Evolutionary conservation across 2,888 invertebrate species (phyloP).

Genomic region (Protonemura montana): DNA sequence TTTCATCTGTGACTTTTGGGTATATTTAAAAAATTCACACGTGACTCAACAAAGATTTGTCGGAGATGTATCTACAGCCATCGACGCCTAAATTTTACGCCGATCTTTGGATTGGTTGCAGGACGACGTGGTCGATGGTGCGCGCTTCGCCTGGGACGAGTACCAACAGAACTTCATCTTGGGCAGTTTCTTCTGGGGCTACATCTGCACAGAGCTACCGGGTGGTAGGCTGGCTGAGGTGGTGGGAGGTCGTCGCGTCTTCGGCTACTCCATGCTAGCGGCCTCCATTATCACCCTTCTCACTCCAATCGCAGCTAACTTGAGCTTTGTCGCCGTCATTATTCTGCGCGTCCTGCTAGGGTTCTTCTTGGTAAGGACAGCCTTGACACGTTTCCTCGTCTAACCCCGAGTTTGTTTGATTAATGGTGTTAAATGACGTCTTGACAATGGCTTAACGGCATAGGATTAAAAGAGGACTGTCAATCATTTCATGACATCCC

Average conservation of each 20-base stretch:
- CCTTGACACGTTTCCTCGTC: neutral
- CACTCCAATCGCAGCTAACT: slow-evolving; percentile 78
- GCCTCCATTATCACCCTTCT: slow-evolving; percentile 83
- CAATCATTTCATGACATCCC: too few relatives aligned
- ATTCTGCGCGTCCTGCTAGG: slow-evolving; percentile 77
- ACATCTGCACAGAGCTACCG: slow-evolving; percentile 87
- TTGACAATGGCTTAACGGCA: too few relatives aligned
- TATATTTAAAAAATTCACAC: too few relatives aligned
- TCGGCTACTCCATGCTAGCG: slow-evolving; percentile 85
- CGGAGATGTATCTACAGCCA: too few relatives aligned
- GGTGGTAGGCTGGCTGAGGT: slow-evolving; percentile 86
- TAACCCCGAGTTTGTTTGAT: neutral
- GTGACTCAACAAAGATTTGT: too few relatives aligned
- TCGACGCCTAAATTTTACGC: too few relatives aligned
- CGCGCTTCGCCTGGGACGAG: slow-evolving; percentile 78
- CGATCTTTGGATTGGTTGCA: too few relatives aligned
- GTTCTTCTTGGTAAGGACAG: slow-evolving; percentile 68
- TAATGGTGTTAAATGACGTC: too few relatives aligned
- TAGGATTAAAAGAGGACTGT: too few relatives aligned
- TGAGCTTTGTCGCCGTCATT: slow-evolving; percentile 74
- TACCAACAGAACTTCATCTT: slow-evolving; percentile 81
- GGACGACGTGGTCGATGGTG: slow-evolving; percentile 51
- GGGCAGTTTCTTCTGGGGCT: slow-evolving; percentile 92
- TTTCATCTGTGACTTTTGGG: too few relatives aligned
- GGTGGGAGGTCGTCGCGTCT: slow-evolving; percentile 83